Conservation (phyloP, 2,888 invertebrate genomes). For the Pyrrhosoma nymphula region DNA sequence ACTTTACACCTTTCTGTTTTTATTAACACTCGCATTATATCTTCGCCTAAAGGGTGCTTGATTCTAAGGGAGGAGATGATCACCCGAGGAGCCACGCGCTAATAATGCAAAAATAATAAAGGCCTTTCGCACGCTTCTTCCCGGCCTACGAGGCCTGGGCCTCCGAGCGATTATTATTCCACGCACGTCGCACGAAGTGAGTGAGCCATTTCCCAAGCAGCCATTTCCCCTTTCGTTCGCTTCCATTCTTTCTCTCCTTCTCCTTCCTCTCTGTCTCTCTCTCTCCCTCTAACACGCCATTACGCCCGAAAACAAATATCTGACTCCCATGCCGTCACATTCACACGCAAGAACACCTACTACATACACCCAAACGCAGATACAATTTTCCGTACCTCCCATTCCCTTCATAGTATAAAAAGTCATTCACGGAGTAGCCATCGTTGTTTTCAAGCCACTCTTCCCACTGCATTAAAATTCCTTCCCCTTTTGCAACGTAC, state of each 20-base stretch:
- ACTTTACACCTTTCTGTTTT: no score
- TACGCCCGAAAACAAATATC: background rate
- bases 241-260: no score
- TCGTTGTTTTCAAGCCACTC: no score
- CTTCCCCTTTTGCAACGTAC: no score
- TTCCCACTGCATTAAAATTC: no score
- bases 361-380: no score
- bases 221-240: background rate
- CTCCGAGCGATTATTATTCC: background rate
- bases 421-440: no score
- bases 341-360: background rate
- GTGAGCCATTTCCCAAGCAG: background rate
- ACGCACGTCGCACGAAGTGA: background rate
- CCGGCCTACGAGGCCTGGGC: no score
- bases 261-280: background rate
- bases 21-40: no score
- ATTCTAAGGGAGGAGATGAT: background rate
- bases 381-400: no score
- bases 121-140: background rate
- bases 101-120: slow-evolving; percentile 8
- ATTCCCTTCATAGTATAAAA: background rate
- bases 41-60: no score
- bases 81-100: background rate
- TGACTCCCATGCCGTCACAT: background rate
- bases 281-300: no score